Percentiles rank a stretch among this genome's conserved stretches.
Conservation (phyloP, 1,140 invertebrate genomes). For the Meloidogyne floridensis region DNA sequence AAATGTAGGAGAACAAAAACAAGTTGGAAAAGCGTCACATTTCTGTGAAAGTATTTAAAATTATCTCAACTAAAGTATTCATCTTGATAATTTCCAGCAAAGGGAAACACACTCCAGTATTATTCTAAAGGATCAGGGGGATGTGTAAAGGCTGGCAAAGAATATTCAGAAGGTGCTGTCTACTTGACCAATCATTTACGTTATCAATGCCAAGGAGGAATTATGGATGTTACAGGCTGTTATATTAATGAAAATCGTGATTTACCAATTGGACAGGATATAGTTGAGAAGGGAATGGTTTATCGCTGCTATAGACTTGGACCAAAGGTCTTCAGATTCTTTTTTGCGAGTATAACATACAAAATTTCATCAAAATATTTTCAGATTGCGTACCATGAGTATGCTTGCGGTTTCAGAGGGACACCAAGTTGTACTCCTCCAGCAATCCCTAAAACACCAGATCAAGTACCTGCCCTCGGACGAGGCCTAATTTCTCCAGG, state of each 20-base stretch:
- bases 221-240: constrained; percentile 38
- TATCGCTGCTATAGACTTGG: constrained; percentile 51
- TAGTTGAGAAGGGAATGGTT: constrained; percentile 48
- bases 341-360: too few species aligned
- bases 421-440: constrained; percentile 45
- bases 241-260: constrained; percentile 48
- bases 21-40: constrained; percentile 49
- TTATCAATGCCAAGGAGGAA: constrained; percentile 41
- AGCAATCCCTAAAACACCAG: constrained; percentile 48
- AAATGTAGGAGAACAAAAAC: constrained; percentile 36
- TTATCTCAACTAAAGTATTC: too few species aligned
- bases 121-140: constrained; percentile 28
- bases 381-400: constrained; percentile 50
- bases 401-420: constrained; percentile 45
- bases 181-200: constrained; percentile 54
- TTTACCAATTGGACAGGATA: constrained; percentile 48
- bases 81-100: constrained; percentile 16
- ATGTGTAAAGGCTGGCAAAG: constrained; percentile 48
- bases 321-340: constrained; percentile 8
- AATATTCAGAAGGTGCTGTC: constrained; percentile 52
- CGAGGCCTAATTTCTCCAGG: constrained; percentile 49
- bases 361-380: not conserved
- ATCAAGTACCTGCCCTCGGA: constrained; percentile 51
- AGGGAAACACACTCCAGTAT: constrained; percentile 43
- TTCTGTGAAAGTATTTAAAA: constrained; percentile 43